Percentiles rank a stretch among this genome's conserved stretches.
Conservation (phyloP, 2,888 invertebrate genomes). For the Tipula helvola region DNA sequence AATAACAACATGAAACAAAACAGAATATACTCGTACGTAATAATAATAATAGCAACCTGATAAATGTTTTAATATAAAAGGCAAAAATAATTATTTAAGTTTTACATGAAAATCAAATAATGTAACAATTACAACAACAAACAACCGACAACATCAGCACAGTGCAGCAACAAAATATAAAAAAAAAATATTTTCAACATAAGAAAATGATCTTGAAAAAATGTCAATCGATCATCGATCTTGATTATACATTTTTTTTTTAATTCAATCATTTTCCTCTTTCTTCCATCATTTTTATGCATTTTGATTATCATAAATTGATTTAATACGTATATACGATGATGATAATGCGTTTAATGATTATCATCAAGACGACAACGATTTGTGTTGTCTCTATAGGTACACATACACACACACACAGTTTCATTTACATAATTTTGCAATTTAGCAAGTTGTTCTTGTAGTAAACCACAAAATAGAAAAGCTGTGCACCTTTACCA, state of each 20-base stretch:
- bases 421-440: not conserved
- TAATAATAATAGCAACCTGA: not conserved
- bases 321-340: not conserved
- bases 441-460: not conserved
- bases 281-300: not conserved
- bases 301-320: constrained; percentile 5
- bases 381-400: not conserved
- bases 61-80: not conserved
- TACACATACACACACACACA: not conserved
- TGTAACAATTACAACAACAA: not conserved
- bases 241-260: not conserved
- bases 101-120: not conserved
- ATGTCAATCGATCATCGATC: constrained; percentile 10
- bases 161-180: not conserved
- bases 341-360: not conserved
- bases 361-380: not conserved
- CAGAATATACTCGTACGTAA: too few relatives aligned
- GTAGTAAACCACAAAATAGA: not conserved
- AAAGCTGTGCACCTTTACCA: not conserved
- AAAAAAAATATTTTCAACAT: not conserved
- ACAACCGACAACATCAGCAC: not conserved
- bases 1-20: not conserved
- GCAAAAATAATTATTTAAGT: not conserved
- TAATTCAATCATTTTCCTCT: not conserved
- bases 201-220: constrained; percentile 9